Base-by-base conservation (phyloP, 2,888 invertebrate species). In the Tupiocoris notatus region DNA sequence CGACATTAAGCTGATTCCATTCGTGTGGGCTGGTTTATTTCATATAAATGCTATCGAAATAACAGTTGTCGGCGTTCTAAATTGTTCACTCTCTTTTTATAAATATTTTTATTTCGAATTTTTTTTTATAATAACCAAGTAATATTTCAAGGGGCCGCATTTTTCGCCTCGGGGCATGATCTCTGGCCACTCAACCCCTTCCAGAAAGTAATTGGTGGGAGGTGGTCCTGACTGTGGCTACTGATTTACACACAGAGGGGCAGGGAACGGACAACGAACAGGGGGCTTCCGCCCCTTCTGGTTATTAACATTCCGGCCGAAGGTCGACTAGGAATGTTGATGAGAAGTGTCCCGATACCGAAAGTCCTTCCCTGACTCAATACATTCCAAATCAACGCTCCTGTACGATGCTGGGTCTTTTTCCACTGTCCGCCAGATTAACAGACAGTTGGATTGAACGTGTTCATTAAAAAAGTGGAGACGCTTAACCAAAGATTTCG, bases 241-340 rank as follows among this genome's bases (percentile, higher is more conserved):
- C 75, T 75, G 75, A 75, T 75, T 75, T 75, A 67, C 75, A 75
- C 75, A 61, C 75, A 25, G 66, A 24, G 16, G 58, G 66, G 17
- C 64, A 22, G 67, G 6, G 12, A 12, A 12, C 3, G 6, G 12
- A 12, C 3, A 39, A 7, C 6, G 39, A 39, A 12, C 39, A 39
- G 3, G 39, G 39, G 39, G 39, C 39, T 7, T 39, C 39, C 39
- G 39, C 39, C 39, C 39, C 39, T 39, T 39, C 22, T 6, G 66
- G 75, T 67, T 59, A 75, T 75, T 75, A 75, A 75, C 75, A 75
- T 75, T 75, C 75, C 75, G 58, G 64, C 66, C 54, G 57, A 63
- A 23, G 73, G 63, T 74, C 64, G 63, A 54, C 57, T 64, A 74
- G 74, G 74, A 74, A 74, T 74, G 74, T 74, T 74, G 74, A 74